Conservation (phyloP, 2,113 vertebrate species). For the Lethenteron camtschaticum region DNA sequence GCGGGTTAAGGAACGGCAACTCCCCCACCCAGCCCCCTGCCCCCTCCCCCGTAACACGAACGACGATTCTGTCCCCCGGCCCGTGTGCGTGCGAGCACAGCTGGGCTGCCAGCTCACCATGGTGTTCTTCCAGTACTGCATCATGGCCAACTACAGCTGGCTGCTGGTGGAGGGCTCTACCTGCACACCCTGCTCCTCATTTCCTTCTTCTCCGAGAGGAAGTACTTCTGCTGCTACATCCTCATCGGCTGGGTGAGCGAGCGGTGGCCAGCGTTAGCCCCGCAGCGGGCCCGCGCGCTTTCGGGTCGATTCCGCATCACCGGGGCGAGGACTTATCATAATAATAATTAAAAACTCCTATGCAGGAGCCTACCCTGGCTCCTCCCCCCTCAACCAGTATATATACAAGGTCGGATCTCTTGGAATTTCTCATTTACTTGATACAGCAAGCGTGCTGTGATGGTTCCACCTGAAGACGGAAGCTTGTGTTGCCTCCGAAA, state of each 20-base stretch:
- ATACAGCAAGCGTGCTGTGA: too few species aligned
- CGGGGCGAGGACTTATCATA: too few species aligned
- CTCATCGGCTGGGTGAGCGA: slow-evolving; percentile 76
- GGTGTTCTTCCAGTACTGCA: slow-evolving; percentile 80
- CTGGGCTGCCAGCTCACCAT: slow-evolving; percentile 63
- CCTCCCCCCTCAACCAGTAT: too few species aligned
- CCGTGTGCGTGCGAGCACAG: slow-evolving; percentile 19
- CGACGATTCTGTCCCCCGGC: neutral
- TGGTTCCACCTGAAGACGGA: too few species aligned
- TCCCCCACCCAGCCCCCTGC: neutral
- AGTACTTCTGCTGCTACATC: slow-evolving; percentile 96
- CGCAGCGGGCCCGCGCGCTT: too few species aligned
- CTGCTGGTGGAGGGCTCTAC: slow-evolving; percentile 81
- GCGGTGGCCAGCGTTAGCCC: neutral
- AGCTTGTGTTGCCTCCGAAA: too few species aligned
- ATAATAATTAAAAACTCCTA: too few species aligned
- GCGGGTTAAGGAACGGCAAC: too few species aligned
- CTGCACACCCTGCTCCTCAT: slow-evolving; percentile 64
- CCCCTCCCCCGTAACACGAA: neutral
- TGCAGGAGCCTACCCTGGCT: too few species aligned
- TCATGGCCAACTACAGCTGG: slow-evolving; percentile 98
- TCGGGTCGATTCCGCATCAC: too few species aligned
- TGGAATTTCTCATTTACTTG: too few species aligned
- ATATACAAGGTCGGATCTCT: too few species aligned
- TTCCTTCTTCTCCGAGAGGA: slow-evolving; percentile 88